Evolutionary conservation across 1,140 invertebrate species (phyloP), one percentile per base, ranked within the genome.

Genomic region (Bathynomus jamesi): DNA sequence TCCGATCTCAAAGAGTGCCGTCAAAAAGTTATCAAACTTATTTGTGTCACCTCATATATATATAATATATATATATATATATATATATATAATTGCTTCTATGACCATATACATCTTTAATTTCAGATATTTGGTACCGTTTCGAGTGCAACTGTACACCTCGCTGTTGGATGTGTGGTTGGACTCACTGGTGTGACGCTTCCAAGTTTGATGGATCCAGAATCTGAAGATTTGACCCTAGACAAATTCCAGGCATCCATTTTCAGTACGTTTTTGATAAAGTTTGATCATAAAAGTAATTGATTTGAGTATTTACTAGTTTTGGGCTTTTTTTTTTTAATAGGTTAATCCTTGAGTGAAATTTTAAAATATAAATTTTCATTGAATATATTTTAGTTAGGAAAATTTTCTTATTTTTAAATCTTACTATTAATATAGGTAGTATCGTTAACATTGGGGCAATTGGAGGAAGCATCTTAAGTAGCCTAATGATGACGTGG

Each of bases 381-480:
- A 53, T 21, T 8, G 29, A 11, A 46, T n/a, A 67, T 17, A 67
- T 2, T 13, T n/a, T 53, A n/a, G 28, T 25, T 17, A 28, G 28
- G 53, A 28, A 24, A 17, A 17, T 27, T 11, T 5, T 27, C 25
- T 0, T 0, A 65, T 53, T 28, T 28, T 30, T 0, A 28, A 11
- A 53, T 53, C 46, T 53, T 21, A 21, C 21, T 13, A 53, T 13
- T 53, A 13, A 25, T 2, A 21, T 69, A 73, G 75, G 72, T 11
- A 76, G 75, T 64, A 21, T 76, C 40, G 11, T 76, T 13, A 72
- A 76, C 61, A 64, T 76, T 4, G 71, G 75, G 0, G 75, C 71
- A 24, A 63, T 71, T 21, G 61, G 60, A 4, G 75, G 75, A 3
- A 73, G 71, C 32, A 63, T 76, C n/a, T n/a, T 61, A 29, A 72